Evolutionary conservation across 2,797 vertebrate species (phyloP), one percentile per base, ranked within the genome.

Genomic region (Silurus aristotelis): DNA sequence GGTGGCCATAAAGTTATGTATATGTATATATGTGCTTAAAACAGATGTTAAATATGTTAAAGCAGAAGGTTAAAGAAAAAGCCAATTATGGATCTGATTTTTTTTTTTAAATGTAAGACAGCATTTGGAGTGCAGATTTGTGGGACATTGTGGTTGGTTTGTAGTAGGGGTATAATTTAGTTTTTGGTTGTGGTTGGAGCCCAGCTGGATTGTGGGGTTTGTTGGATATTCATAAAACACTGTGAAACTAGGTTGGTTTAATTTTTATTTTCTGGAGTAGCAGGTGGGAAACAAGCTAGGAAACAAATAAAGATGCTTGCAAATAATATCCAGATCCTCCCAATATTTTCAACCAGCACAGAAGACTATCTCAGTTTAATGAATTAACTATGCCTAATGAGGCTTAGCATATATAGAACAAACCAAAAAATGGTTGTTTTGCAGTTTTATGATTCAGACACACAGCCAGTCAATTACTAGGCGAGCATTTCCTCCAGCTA

Each of bases 1-100:
- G 31, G 31, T 31, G 31, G 31, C 31, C 31, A 31, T 31, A 31
- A 31, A 38, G 31, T 38, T 38, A 38, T 38, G 31, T 38, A 38
- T 38, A 38, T 38, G 31, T 38, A 38, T 38, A 38, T 38, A 38
- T 38, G 31, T 38, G 31, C 31, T 38, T 38, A 38, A 38, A 38
- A 38, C 31, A 38, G 2, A 38, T 38, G 31, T 38, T 38, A 52
- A n/a, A 48, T 13, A 73, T 73, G 5, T 75, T 25, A 17, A 27
- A 73, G 14, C 71, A 73, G 20, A 1, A 20, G 2, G 82, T 87
- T 82, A 64, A 7, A 10, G 48, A 52, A 52, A 10, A 52, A 52
- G 90, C 88, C 86, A 90, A 86, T 88, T 89, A 88, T 93, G 89
- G 89, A 90, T 93, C 92, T 92, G 92, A 92, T 91, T 93, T 90